Evolutionary conservation across 2,888 invertebrate genomes (phyloP).

Genomic region (Stictocephala bisonia): DNA sequence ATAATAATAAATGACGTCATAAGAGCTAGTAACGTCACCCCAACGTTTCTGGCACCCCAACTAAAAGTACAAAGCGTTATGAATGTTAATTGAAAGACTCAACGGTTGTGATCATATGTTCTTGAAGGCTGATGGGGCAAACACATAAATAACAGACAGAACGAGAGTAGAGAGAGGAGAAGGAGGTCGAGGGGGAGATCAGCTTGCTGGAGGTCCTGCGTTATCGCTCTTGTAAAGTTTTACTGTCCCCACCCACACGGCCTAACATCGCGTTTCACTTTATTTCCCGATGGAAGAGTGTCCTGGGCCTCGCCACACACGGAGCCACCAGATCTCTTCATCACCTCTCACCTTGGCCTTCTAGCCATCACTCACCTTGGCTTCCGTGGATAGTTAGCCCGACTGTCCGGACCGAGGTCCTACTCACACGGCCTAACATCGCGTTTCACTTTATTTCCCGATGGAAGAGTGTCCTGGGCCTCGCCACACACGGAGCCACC

Average conservation of each 20-base stretch:
- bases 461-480: slow-evolving; percentile 16
- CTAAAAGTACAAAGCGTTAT: too few species aligned
- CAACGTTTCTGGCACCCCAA: too few species aligned
- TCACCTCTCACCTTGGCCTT: not conserved
- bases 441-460: slow-evolving; percentile 39
- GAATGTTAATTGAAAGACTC: too few species aligned
- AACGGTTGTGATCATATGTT: too few species aligned
- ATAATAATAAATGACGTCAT: too few species aligned
- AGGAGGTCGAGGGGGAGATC: not conserved
- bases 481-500: slow-evolving; percentile 28
- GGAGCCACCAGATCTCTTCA: slow-evolving; percentile 25
- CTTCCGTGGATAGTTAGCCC: too few species aligned
- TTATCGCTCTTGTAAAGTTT: slow-evolving; percentile 39
- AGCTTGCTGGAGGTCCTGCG: not conserved
- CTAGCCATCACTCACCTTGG: too few species aligned
- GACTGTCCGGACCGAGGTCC: too few species aligned
- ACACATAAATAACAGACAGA: too few species aligned
- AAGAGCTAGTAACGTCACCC: too few species aligned
- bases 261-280: slow-evolving; percentile 34
- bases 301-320: slow-evolving; percentile 28
- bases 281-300: slow-evolving; percentile 34
- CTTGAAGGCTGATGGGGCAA: too few species aligned
- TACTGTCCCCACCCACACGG: slow-evolving; percentile 41
- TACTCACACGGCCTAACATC: slow-evolving; percentile 31
- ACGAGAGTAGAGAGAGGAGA: not conserved